Base-by-base conservation (phyloP, 2,113 vertebrate species). In the Corythornis cristatus region DNA sequence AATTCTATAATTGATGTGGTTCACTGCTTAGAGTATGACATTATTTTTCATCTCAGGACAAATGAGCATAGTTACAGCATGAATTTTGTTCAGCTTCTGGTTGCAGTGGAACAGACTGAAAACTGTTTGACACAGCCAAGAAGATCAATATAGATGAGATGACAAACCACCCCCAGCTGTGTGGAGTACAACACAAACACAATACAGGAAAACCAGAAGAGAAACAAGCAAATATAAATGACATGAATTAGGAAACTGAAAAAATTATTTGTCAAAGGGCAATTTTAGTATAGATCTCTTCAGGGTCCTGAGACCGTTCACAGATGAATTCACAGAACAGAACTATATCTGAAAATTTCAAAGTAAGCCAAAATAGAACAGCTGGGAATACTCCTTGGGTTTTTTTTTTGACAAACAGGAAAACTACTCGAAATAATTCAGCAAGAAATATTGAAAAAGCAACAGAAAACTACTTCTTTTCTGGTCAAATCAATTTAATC, bases 91-190 rank as follows among this genome's bases (percentile, higher is more conserved):
- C 86, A 86, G 77, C 28, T 61, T 45, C 70, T 86, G 42, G 21
- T 61, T 72, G 57, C 57, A 23, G 53, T 40, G 35, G 43, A 92
- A 86, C 16, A 84, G 77, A 66, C 62, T 75, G 86, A 92, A 75
- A 93, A 58, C 57, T 75, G 60, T 42, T 86, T 88, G 62, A 90
- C 45, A 86, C 7, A 93, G 40, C 42, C 42, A 72, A 57, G 60
- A 48, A 90, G 88, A 94, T 90, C 90, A 90, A 62, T 91, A 93
- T 0, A 87, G 62, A 96, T 61, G 50, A 93, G 83, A 84, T 58
- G 92, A 95, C 66, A 94, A 92, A 94, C 42, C 62, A 73, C 66
- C 81, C 93, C 83, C 89, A 61, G 74, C 93, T 90, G 90, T 54
- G 73, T 10, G 37, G 90, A 82, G 57, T 9, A 88, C 66, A 78